These are phyloP conservation scores for Sycophaga agraensis DNA, from an alignment of 1,140 invertebrate species.

Conservation along the genomic window DNA sequence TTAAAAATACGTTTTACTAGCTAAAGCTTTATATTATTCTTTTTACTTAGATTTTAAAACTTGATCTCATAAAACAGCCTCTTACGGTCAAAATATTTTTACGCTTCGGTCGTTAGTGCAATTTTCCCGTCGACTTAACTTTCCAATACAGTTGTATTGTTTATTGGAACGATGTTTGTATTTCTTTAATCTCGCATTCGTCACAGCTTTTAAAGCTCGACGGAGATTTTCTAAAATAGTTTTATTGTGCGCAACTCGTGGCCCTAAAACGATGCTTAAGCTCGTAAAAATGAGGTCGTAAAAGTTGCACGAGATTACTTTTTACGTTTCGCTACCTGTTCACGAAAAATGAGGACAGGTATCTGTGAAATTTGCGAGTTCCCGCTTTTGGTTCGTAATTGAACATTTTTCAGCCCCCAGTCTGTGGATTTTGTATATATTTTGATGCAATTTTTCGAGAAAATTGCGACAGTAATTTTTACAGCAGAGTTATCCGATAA, in stretches of 20 bases:
- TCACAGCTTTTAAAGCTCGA: slow-evolving; percentile 7
- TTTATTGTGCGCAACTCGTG: slow-evolving; percentile 18
- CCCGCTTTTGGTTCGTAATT: slow-evolving; percentile 2
- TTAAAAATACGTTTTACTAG: too few relatives aligned
- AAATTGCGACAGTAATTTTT: background rate
- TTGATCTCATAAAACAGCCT: background rate
- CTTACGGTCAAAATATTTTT: slow-evolving; percentile 11
- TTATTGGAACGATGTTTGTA: background rate
- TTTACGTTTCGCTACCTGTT: slow-evolving; percentile 28
- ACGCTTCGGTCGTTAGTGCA: slow-evolving; percentile 7
- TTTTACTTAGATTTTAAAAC: too few relatives aligned
- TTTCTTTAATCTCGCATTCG: slow-evolving; percentile 2
- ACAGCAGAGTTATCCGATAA: too few relatives aligned
- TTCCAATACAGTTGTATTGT: slow-evolving; percentile 1
- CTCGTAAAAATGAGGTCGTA: slow-evolving; percentile 24
- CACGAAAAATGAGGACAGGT: slow-evolving; percentile 25
- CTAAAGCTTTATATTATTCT: too few relatives aligned
- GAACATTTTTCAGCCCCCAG: background rate
- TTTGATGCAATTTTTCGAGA: background rate
- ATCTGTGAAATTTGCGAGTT: background rate
- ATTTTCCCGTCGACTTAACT: too few relatives aligned
- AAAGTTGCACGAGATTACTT: slow-evolving; percentile 24
- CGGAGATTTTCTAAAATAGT: slow-evolving; percentile 21
- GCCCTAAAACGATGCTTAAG: slow-evolving; percentile 8
- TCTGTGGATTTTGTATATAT: background rate